Evolutionary conservation across 2,113 vertebrate species (phyloP).

Genomic region (Willisornis vidua): DNA sequence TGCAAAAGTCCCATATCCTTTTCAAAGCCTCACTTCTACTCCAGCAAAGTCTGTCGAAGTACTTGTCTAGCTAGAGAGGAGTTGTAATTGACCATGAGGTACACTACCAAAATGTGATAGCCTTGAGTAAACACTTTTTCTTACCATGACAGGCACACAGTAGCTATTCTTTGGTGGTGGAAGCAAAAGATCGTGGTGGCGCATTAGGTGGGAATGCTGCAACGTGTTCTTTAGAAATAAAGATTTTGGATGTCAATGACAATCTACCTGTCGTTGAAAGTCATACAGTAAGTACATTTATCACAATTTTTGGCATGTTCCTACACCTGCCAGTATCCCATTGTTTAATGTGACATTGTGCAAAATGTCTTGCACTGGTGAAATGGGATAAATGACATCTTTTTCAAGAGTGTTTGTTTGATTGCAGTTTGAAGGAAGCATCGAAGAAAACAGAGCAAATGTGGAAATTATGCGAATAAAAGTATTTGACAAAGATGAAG

Average conservation of each 20-base stretch:
- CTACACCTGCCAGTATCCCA: neutral
- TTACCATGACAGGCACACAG: slow-evolving; percentile 63
- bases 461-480: slow-evolving; percentile 86
- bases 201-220: slow-evolving; percentile 19
- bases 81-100: neutral
- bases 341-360: neutral
- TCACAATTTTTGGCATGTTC: neutral
- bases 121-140: neutral
- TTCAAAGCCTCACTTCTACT: neutral
- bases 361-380: neutral
- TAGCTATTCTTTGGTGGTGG: slow-evolving; percentile 73
- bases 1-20: neutral
- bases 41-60: neutral
- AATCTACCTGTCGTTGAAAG: slow-evolving; percentile 74
- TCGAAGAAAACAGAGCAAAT: slow-evolving; percentile 86
- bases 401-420: neutral
- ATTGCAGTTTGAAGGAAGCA: slow-evolving; percentile 81
- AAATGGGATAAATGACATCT: neutral
- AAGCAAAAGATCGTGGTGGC: slow-evolving; percentile 75
- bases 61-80: neutral
- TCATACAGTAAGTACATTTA: slow-evolving; percentile 50
- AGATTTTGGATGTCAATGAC: slow-evolving; percentile 82
- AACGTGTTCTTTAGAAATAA: slow-evolving; percentile 72
- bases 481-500: slow-evolving; percentile 82
- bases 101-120: neutral